These are phyloP conservation scores for Platysternon megacephalum DNA, from an alignment of 2,113 vertebrate species.

Conservation along the genomic window DNA sequence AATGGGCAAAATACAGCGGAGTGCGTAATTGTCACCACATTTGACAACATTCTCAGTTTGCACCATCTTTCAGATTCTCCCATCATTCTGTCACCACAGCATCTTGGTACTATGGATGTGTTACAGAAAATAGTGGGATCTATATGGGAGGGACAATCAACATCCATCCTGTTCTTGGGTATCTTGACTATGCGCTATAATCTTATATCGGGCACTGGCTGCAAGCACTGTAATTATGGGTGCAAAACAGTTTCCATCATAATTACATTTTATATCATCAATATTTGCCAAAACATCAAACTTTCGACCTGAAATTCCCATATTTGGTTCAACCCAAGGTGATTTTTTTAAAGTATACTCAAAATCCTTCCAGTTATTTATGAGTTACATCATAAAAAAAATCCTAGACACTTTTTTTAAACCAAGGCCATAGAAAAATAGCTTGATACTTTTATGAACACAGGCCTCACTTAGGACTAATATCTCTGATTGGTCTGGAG, in stretches of 20 bases:
- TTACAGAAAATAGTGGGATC: background rate
- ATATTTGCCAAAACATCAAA: background rate
- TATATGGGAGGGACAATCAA: background rate
- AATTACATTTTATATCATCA: background rate
- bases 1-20: background rate
- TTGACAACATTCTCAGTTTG: background rate
- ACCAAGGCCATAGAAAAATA: background rate
- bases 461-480: background rate
- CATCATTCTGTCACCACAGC: background rate
- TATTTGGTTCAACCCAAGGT: background rate
- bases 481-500: background rate
- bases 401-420: background rate
- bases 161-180: background rate
- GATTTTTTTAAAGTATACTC: background rate
- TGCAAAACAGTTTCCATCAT: background rate
- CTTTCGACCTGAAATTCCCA: background rate
- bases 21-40: background rate
- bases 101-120: background rate
- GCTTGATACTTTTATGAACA: background rate
- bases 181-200: background rate
- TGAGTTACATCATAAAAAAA: background rate
- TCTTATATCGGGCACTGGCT: background rate
- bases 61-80: background rate
- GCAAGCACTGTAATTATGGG: background rate
- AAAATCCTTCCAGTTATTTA: background rate